phyloP scores from a whole-genome alignment of 2,113 vertebrate genomes.

The Aplodontia rufa region DNA sequence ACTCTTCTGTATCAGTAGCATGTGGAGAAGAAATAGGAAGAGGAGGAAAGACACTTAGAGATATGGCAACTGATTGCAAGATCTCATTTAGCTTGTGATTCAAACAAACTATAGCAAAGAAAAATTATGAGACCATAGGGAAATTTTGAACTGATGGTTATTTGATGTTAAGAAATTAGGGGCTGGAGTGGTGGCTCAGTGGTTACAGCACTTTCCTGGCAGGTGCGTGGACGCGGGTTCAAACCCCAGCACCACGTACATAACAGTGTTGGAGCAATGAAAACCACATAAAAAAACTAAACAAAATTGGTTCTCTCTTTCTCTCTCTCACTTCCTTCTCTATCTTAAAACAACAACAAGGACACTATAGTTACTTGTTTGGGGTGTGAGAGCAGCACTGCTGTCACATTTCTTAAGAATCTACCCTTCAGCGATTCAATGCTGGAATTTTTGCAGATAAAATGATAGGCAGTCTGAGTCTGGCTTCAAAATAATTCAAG shows the following conservation, averaged over 20 bases:
- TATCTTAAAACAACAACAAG: too few species aligned
- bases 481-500: conserved; percentile 13
- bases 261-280: too few species aligned
- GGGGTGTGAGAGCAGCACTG: not conserved
- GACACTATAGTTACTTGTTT: not conserved
- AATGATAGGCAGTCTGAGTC: not conserved
- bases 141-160: not conserved
- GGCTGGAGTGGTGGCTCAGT: too few species aligned
- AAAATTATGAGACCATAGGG: not conserved
- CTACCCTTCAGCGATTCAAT: not conserved
- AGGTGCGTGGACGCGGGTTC: too few species aligned
- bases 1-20: not conserved
- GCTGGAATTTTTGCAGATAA: not conserved
- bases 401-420: not conserved
- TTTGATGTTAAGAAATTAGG: not conserved
- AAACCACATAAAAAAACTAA: too few species aligned
- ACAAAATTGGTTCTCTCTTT: too few species aligned
- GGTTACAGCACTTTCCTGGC: too few species aligned
- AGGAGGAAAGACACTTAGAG: not conserved
- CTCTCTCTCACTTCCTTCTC: too few species aligned
- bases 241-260: too few species aligned
- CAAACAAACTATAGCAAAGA: not conserved
- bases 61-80: not conserved
- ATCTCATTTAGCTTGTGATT: not conserved
- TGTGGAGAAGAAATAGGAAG: not conserved